Evolutionary conservation across 2,113 vertebrate genomes (phyloP).

Genomic region (Girardinichthys multiradiatus): DNA sequence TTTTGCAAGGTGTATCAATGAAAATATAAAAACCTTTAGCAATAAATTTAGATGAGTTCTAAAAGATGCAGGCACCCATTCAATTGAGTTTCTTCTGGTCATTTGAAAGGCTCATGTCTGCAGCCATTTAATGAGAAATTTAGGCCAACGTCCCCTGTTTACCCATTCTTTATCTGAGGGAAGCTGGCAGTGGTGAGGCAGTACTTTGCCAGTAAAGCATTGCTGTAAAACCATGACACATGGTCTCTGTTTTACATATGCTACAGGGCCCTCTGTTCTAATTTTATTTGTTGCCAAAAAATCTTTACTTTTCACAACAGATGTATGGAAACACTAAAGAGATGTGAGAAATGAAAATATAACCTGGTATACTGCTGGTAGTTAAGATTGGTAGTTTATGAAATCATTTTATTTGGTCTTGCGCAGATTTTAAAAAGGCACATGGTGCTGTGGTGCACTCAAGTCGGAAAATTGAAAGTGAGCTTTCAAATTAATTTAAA

Average conservation of each 20-base stretch:
- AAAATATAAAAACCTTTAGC: background rate
- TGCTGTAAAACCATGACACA: slow-evolving; percentile 67
- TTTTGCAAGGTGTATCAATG: no score
- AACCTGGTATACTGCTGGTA: slow-evolving; percentile 17
- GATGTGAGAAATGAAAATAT: slow-evolving; percentile 34
- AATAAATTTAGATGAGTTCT: slow-evolving; percentile 3
- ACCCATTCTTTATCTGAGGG: slow-evolving; percentile 45
- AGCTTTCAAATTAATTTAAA: slow-evolving; percentile 53
- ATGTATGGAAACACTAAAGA: slow-evolving; percentile 29
- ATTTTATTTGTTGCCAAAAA: slow-evolving; percentile 60
- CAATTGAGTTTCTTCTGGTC: slow-evolving; percentile 29
- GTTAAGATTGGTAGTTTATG: background rate
- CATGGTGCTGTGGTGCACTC: slow-evolving; percentile 3
- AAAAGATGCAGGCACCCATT: slow-evolving; percentile 11
- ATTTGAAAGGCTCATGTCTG: slow-evolving; percentile 44
- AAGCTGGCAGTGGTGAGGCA: slow-evolving; percentile 56
- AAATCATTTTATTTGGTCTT: slow-evolving; percentile 9
- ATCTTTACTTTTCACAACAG: slow-evolving; percentile 52
- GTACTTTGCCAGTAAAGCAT: slow-evolving; percentile 61
- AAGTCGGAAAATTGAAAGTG: slow-evolving; percentile 23
- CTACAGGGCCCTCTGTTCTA: slow-evolving; percentile 54
- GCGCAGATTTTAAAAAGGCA: slow-evolving; percentile 6
- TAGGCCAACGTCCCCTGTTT: slow-evolving; percentile 27
- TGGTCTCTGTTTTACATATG: slow-evolving; percentile 68
- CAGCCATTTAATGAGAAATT: slow-evolving; percentile 55